Evolutionary conservation across 2,113 vertebrate species (phyloP), one percentile per base, ranked within the genome.

Genomic region (Megaceryle torquata): DNA sequence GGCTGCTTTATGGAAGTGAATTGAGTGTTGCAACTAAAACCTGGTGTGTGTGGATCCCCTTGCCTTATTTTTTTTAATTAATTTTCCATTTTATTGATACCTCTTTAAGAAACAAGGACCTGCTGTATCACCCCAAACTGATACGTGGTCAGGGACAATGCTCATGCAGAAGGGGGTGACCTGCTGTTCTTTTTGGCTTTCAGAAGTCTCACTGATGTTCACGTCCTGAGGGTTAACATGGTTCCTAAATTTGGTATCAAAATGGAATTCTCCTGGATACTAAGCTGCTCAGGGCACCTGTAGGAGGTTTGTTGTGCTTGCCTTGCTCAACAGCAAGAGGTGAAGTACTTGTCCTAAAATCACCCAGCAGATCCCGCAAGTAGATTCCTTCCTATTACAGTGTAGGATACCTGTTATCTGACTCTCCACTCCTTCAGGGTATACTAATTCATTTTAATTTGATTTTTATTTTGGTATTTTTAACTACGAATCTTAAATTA

Each of bases 141-240:
- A 69, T 88, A 46, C 17, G 29, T 76, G 77, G 56, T 86, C 89
- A 94, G 93, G 86, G 86, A 90, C 48, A 91, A 93, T 93, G 89
- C 44, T 37, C 13, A 7, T n/a, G 29, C 18, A 31, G 43, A 59
- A 68, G 17, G 14, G 17, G 12, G 22, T 51, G 59, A 68, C 13
- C 16, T 12, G 41, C 10, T 75, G 5, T 35, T 86, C 21, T 10
- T 67, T 76, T 57, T 39, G 43, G 46, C 14, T 17, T n/a, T 70
- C 56, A 46, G 59, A 89, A 91, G 68, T 57, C 35, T 64, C 46
- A 16, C 22, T 64, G 64, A 35, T 60, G 43, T 46, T 83, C 20
- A 8, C 48, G 24, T 68, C 18, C 51, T 51, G 29, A 63, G 37
- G 28, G 24, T 86, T 83, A n/a, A 67, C 11, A 5, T 31, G 26